Base-by-base conservation (phyloP, 2,113 vertebrate species). In the Podiceps cristatus region DNA sequence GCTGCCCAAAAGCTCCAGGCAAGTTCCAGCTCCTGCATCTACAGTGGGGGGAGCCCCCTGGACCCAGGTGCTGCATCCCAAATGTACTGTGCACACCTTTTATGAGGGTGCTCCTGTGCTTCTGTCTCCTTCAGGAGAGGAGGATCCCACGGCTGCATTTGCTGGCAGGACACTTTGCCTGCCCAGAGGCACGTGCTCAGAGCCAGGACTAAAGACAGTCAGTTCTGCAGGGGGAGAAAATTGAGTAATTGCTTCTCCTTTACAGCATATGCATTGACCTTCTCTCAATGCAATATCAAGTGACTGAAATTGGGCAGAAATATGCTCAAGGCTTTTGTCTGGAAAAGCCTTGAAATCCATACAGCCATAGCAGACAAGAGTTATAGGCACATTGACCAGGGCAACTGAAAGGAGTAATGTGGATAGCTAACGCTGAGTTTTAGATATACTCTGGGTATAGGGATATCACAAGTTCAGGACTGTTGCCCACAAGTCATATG, bases 101-200 rank as follows among this genome's bases (percentile, higher is more conserved):
- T 35, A 28, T 4, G 40, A 67, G 28, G 20, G 13, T 42, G 52
- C 22, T 29, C 29, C 16, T 35, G 17, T 74, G 78, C 5, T 83
- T 82, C 37, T 44, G 3, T 69, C 18, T 74, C 33, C 4, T 56
- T 62, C 62, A 71, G 44, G 44, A 69, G 29, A 79, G 44, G 25
- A 79, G 31, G 27, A 49, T 74, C 31, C 17, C 33, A 27, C 0
- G 0, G 23, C 16, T 71, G 20, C 40, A n/a, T n/a, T 47, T 77
- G n/a, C 19, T 75, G 62, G 40, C 31, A n/a, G 27, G 33, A 53
- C 0, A 0, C 15, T 71, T 79, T 71, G 31, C 24, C 60, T 88
- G 62, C 20, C 35, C 45, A 45, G 8, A 40, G 10, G 24, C 66
- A 9, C 0, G 1, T 35, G 13, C 58, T 45, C 2, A 1, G 45